These are phyloP conservation scores for Gymnoscelis rufifasciata DNA, from an alignment of 2,888 invertebrate genomes.

Conservation along the genomic window DNA sequence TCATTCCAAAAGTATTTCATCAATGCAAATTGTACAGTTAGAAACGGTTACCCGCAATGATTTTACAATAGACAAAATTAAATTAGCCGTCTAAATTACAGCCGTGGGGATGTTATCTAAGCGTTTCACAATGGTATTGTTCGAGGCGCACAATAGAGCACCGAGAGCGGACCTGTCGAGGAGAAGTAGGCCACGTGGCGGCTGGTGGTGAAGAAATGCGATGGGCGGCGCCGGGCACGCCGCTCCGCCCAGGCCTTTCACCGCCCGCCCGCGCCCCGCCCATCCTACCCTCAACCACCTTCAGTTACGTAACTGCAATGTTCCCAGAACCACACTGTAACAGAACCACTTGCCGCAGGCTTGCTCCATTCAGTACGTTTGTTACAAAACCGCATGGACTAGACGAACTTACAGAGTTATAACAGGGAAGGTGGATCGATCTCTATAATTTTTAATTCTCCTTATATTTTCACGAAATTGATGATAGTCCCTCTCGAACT, in stretches of 20 bases:
- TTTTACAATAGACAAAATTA: conserved; percentile 41
- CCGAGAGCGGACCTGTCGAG: conserved; percentile 66
- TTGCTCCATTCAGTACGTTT: conserved; percentile 59
- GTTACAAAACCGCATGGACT: conserved; percentile 45
- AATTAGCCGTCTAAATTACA: conserved; percentile 52
- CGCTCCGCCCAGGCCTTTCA: conserved; percentile 75
- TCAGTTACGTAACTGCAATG: conserved; percentile 57
- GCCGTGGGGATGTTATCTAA: conserved; percentile 65
- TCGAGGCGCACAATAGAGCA: conserved; percentile 70
- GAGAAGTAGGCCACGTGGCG: conserved; percentile 67
- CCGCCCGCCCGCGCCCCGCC: conserved; percentile 64
- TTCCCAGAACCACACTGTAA: conserved; percentile 63
- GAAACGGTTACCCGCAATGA: conserved; percentile 22
- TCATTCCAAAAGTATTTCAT: conserved; percentile 10
- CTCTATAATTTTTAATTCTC: no score
- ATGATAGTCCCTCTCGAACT: no score
- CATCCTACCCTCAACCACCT: conserved; percentile 59
- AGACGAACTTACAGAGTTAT: conserved; percentile 28
- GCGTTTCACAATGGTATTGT: conserved; percentile 72
- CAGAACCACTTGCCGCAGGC: conserved; percentile 57
- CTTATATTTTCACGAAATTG: no score
- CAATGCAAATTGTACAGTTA: conserved; percentile 15
- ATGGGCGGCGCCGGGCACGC: conserved; percentile 72
- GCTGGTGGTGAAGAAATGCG: conserved; percentile 65
- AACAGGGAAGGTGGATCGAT: conserved; percentile 4